These are phyloP conservation scores for Synanceia verrucosa DNA, from an alignment of 2,797 vertebrate species.

Conservation along the genomic window DNA sequence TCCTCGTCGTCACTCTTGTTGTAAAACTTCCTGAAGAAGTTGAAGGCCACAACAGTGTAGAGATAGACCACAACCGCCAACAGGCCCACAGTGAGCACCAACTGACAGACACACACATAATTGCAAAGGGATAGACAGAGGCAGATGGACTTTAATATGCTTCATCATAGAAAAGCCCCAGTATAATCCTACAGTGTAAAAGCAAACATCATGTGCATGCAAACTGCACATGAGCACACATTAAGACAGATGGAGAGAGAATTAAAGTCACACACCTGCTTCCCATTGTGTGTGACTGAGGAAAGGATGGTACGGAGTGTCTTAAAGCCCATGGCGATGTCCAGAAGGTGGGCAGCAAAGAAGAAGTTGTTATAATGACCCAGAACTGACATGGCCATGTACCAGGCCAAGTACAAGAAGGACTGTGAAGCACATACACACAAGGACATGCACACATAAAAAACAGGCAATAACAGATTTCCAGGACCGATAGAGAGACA, in stretches of 20 bases:
- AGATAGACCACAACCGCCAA: constrained; percentile 84
- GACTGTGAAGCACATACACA: constrained; percentile 68
- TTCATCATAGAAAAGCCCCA: constrained; percentile 38
- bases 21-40: constrained; percentile 86
- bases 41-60: constrained; percentile 85
- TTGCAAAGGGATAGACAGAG: constrained; percentile 24
- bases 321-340: constrained; percentile 85
- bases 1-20: constrained; percentile 76
- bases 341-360: constrained; percentile 83
- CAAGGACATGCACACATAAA: constrained; percentile 27
- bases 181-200: constrained; percentile 33
- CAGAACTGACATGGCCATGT: constrained; percentile 80
- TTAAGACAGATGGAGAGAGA: constrained; percentile 24
- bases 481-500: constrained; percentile 35
- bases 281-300: constrained; percentile 85
- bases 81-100: constrained; percentile 80
- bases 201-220: constrained; percentile 40
- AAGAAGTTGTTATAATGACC: constrained; percentile 86
- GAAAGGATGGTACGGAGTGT: constrained; percentile 83
- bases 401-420: constrained; percentile 83
- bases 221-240: constrained; percentile 37
- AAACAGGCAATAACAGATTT: constrained; percentile 55
- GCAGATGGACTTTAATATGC: constrained; percentile 44
- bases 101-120: constrained; percentile 57
- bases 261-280: constrained; percentile 75